A percentile compares a stretch with the other conserved stretches of the same genome.
phyloP scores from a whole-genome alignment of 1,140 invertebrate species.

The Zaprionus africanus region DNA sequence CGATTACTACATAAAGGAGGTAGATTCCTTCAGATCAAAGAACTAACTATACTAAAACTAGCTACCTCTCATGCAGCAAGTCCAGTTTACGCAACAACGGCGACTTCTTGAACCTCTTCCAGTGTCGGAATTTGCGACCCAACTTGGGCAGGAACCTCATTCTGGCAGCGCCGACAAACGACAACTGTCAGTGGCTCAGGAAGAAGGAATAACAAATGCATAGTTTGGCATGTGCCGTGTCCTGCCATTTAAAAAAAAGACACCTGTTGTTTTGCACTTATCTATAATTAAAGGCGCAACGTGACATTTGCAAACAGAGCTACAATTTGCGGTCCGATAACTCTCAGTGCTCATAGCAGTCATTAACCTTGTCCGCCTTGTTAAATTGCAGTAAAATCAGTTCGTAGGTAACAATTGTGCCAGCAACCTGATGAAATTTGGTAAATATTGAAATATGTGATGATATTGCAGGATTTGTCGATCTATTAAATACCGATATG shows the following conservation, averaged over 20 bases:
- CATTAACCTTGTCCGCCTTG: slow-evolving; percentile 60
- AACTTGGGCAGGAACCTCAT: slow-evolving; percentile 68
- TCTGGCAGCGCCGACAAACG: slow-evolving; percentile 14
- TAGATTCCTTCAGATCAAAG: not conserved
- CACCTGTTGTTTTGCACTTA: slow-evolving; percentile 77
- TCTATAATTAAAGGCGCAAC: slow-evolving; percentile 66
- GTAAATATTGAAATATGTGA: not conserved
- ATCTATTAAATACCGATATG: slow-evolving; percentile 85
- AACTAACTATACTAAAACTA: too few species aligned
- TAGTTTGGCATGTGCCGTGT: slow-evolving; percentile 12
- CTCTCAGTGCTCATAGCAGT: slow-evolving; percentile 57
- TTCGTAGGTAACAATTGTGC: slow-evolving; percentile 90
- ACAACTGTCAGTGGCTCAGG: slow-evolving; percentile 30
- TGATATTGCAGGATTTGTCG: not conserved
- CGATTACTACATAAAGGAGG: slow-evolving; percentile 32
- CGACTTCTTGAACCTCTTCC: slow-evolving; percentile 51
- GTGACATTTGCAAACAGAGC: slow-evolving; percentile 42
- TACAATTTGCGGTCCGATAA: slow-evolving; percentile 34
- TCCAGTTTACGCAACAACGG: slow-evolving; percentile 58
- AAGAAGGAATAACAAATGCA: not conserved
- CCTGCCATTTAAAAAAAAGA: slow-evolving; percentile 57
- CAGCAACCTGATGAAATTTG: slow-evolving; percentile 86
- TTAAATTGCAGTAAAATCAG: slow-evolving; percentile 89
- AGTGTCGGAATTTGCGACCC: slow-evolving; percentile 40
- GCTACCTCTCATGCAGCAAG: slow-evolving; percentile 49